Evolutionary conservation across 2,888 invertebrate genomes (phyloP).

Genomic region (Drosophila neonasuta): DNA sequence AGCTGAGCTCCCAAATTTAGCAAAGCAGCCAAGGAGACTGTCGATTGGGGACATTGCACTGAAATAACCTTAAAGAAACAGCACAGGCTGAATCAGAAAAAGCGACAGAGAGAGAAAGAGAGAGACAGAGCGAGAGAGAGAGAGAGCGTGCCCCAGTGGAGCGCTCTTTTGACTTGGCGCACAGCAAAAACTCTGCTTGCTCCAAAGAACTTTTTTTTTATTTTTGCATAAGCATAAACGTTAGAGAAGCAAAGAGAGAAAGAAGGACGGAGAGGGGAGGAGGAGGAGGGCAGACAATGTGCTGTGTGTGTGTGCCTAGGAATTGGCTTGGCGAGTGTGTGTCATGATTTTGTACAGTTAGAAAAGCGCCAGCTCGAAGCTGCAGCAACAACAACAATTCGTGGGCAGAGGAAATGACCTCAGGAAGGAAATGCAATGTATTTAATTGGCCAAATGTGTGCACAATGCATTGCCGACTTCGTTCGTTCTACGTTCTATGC

Average conservation of each 20-base stretch:
- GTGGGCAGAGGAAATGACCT: conserved; percentile 69
- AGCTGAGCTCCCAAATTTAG: neutral
- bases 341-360: conserved; percentile 53
- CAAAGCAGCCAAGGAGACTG: conserved; percentile 60
- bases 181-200: conserved; percentile 57
- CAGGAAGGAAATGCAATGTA: conserved; percentile 73
- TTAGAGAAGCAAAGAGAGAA: conserved; percentile 1
- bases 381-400: neutral
- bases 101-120: conserved; percentile 24
- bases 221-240: conserved; percentile 55
- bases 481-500: conserved; percentile 1
- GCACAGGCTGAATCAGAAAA: conserved; percentile 52
- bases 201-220: conserved; percentile 41
- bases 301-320: conserved; percentile 49
- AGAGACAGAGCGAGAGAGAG: conserved; percentile 11
- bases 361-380: conserved; percentile 42
- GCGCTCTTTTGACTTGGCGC: conserved; percentile 59
- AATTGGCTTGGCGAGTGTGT: conserved; percentile 26
- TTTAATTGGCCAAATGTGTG: conserved; percentile 68
- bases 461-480: conserved; percentile 11
- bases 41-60: conserved; percentile 80
- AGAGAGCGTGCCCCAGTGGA: neutral
- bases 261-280: neutral
- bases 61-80: conserved; percentile 78
- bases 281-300: neutral